Evolutionary conservation across 2,113 vertebrate species (phyloP).

Genomic region (Antechinus stuartii): DNA sequence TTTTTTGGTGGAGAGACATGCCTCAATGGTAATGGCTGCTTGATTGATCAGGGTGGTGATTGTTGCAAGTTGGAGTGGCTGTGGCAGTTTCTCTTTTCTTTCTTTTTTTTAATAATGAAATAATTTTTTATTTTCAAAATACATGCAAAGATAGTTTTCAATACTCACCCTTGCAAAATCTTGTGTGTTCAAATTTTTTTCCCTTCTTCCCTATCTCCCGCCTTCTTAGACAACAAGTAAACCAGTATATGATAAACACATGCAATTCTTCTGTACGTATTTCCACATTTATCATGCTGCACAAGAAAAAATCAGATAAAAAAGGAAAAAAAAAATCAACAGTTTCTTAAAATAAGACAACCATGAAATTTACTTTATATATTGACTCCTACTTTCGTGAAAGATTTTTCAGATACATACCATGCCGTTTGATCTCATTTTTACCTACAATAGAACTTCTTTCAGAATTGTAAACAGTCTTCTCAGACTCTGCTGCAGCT

Average conservation of each 20-base stretch:
- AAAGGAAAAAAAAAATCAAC: too few relatives aligned
- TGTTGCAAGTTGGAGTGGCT: background rate
- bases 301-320: too few relatives aligned
- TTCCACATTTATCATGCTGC: too few relatives aligned
- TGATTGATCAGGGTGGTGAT: background rate
- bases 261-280: too few relatives aligned
- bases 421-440: background rate
- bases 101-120: too few relatives aligned
- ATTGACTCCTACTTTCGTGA: background rate
- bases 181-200: too few relatives aligned
- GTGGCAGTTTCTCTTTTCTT: background rate
- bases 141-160: too few relatives aligned
- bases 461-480: background rate
- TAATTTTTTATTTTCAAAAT: too few relatives aligned
- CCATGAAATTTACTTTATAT: background rate
- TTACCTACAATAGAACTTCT: background rate
- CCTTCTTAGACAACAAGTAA: too few relatives aligned
- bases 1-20: background rate
- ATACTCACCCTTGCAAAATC: too few relatives aligned
- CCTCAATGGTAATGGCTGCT: background rate
- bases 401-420: background rate
- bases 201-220: too few relatives aligned
- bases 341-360: background rate
- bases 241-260: too few relatives aligned
- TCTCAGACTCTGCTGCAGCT: background rate